Base-by-base conservation (phyloP, 2,113 vertebrate genomes). In the Channa maculata region DNA sequence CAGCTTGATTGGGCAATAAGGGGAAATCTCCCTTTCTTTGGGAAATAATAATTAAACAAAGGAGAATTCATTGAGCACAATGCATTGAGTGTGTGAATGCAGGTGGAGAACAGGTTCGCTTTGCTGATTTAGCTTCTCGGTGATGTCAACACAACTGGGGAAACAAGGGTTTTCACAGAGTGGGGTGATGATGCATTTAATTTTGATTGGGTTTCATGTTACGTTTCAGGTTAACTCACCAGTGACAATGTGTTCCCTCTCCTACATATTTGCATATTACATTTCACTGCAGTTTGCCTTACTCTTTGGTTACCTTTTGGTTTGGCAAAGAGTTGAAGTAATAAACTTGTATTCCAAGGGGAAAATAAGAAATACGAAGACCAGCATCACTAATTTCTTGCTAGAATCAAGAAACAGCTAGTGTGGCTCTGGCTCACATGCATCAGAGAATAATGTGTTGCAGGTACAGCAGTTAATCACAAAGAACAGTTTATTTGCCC, bases 31-130 rank as follows among this genome's bases (percentile, higher is more conserved):
- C 64, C 64, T 52, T 63, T 82, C 60, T 74, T 85, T 88, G 80
- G 79, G 88, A 86, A 92, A 88, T 84, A 79, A 75, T 84, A 83
- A 88, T 92, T 85, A 87, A 86, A 93, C 84, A 90, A 86, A 84
- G 77, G 48, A 71, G 67, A 88, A 88, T 79, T 89, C 84, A 83
- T 76, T 84, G 62, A 76, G 75, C 66, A 85, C 83, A 85, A 87
- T 71, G 49, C 52, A 65, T 10, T 61, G 71, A 72, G 84, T 91
- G 87, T 88, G 75, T 79, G 80, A 73, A 58, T 59, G 49, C 76
- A 83, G 85, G 74, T 80, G 85, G 55, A 86, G 81, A 83, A 76
- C 85, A 89, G 80, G 83, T 88, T 86, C 67, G 69, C 54, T 46
- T 58, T 33, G 51, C 58, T 75, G 41, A 70, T 76, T 66, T 66